Conservation (phyloP, 1,140 invertebrate species). For the Hetaerina americana region DNA sequence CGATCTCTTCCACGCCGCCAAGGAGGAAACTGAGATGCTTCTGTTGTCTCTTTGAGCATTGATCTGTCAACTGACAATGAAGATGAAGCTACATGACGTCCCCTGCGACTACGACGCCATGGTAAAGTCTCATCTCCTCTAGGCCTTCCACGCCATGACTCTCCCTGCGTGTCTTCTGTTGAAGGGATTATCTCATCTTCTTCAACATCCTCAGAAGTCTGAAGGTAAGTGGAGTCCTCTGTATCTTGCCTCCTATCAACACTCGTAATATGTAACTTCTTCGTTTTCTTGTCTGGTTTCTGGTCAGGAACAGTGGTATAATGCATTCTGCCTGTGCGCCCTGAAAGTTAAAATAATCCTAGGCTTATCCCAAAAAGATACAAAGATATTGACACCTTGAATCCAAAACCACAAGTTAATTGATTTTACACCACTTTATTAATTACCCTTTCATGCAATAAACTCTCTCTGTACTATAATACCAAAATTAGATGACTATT, state of each 20-base stretch:
- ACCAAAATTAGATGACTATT: too few relatives aligned
- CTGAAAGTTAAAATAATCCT: slow-evolving; percentile 20
- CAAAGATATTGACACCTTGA: too few relatives aligned
- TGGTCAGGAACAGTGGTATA: slow-evolving; percentile 20
- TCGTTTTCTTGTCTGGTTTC: slow-evolving; percentile 16
- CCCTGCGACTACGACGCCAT: slow-evolving; percentile 27
- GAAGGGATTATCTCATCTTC: slow-evolving; percentile 11
- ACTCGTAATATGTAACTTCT: background rate
- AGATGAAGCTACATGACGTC: background rate
- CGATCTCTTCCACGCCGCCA: slow-evolving; percentile 1
- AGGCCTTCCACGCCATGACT: slow-evolving; percentile 17
- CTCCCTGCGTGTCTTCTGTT: background rate
- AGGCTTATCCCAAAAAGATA: background rate
- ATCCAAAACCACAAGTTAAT: too few relatives aligned
- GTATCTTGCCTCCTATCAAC: background rate
- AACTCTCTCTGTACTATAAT: too few relatives aligned
- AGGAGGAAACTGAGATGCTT: background rate
- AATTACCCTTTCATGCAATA: too few relatives aligned
- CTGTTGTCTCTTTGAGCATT: background rate
- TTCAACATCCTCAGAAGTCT: background rate
- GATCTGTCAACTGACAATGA: background rate
- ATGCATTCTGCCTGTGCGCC: slow-evolving; percentile 18
- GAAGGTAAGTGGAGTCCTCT: background rate
- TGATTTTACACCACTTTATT: too few relatives aligned
- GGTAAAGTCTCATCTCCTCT: slow-evolving; percentile 36